These are phyloP conservation scores for Lophius americanus DNA, from an alignment of 2,797 vertebrate species.

Conservation along the genomic window DNA sequence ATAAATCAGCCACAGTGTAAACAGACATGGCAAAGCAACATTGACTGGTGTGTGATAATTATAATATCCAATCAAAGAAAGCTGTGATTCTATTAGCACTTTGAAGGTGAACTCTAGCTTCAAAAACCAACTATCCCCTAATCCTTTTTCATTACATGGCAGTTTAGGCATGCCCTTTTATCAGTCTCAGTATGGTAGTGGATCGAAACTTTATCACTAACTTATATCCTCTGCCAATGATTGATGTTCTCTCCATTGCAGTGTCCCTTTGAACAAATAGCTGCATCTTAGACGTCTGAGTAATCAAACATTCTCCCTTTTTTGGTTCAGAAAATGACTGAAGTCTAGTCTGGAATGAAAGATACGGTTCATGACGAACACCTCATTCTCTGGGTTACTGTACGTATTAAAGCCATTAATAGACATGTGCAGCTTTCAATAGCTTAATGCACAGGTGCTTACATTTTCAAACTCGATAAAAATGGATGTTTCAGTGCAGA, in stretches of 20 bases:
- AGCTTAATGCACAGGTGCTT: background rate
- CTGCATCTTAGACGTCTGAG: conserved; percentile 54
- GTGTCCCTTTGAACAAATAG: conserved; percentile 60
- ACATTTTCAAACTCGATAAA: background rate
- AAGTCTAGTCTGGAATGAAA: conserved; percentile 34
- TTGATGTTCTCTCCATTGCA: conserved; percentile 43
- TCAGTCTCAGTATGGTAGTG: conserved; percentile 26
- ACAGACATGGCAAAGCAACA: background rate
- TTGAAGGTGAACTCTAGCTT: conserved; percentile 50
- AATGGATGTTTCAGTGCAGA: background rate
- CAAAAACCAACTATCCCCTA: conserved; percentile 55
- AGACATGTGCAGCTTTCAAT: background rate
- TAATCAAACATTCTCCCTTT: conserved; percentile 58
- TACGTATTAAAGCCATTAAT: conserved; percentile 1
- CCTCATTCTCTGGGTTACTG: background rate
- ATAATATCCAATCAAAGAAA: conserved; percentile 21
- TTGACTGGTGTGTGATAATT: conserved; percentile 4
- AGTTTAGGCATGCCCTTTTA: conserved; percentile 63
- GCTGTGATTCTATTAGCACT: conserved; percentile 35
- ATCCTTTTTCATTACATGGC: conserved; percentile 71
- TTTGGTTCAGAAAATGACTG: conserved; percentile 38
- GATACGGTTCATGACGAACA: conserved; percentile 40
- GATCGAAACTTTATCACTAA: conserved; percentile 78
- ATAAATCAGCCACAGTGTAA: background rate
- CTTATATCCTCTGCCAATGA: conserved; percentile 59